Percentiles rank a stretch among this genome's conserved stretches.
phyloP scores from a whole-genome alignment of 2,797 vertebrate species.

The Tiaroga cobitis region DNA sequence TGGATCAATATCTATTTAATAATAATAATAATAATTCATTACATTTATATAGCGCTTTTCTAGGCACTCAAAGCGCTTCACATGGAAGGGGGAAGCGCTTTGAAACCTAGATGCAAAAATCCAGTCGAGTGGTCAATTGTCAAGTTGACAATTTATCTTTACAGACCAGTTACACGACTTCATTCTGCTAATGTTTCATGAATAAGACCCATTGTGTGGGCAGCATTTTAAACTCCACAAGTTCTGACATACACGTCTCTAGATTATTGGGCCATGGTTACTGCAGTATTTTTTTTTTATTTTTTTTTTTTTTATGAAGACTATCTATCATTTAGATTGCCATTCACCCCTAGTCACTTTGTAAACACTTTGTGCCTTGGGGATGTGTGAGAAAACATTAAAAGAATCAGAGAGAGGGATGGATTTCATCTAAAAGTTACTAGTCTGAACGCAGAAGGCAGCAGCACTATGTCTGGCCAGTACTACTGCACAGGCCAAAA shows the following conservation, averaged over 20 bases:
- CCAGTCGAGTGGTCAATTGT: not conserved
- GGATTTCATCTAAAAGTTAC: constrained; percentile 52
- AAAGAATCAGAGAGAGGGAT: constrained; percentile 24
- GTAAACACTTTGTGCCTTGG: constrained; percentile 51
- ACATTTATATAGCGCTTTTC: too few relatives aligned
- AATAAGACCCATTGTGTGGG: too few relatives aligned
- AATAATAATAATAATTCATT: too few relatives aligned
- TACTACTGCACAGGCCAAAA: constrained; percentile 16
- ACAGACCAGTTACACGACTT: not conserved
- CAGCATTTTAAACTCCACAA: not conserved
- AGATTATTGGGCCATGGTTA: constrained; percentile 14
- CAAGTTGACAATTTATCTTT: not conserved
- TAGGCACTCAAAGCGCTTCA: too few relatives aligned
- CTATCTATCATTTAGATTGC: constrained; percentile 40
- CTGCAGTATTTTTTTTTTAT: not conserved
- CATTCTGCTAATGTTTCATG: not conserved
- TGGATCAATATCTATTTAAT: not conserved
- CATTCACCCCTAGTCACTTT: constrained; percentile 16
- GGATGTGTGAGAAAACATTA: constrained; percentile 9
- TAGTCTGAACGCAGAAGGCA: constrained; percentile 5
- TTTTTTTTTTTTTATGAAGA: constrained; percentile 14
- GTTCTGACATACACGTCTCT: not conserved
- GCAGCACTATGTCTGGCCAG: not conserved
- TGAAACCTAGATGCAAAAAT: not conserved
- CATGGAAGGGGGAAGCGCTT: too few relatives aligned